Percentiles rank a stretch among this genome's conserved stretches.
phyloP scores from a whole-genome alignment of 2,113 vertebrate species.

The Chroicocephalus ridibundus region DNA sequence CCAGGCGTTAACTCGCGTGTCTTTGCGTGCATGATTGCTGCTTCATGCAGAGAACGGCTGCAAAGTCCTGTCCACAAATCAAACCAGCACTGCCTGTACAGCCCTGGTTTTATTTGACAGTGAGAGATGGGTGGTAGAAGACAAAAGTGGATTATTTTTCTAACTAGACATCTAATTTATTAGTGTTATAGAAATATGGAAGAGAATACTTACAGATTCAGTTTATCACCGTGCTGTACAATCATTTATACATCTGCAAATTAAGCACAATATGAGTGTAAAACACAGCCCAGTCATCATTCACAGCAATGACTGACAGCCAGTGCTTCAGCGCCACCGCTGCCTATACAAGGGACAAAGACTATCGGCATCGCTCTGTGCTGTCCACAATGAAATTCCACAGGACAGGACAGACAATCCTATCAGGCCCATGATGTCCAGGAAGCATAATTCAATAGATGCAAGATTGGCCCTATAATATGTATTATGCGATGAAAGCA shows the following conservation, averaged over 20 bases:
- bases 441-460: background rate
- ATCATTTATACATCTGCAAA: constrained; percentile 13
- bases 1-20: background rate
- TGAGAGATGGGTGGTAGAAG: background rate
- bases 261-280: background rate
- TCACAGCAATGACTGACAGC: background rate
- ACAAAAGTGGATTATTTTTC: background rate
- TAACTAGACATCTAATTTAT: constrained; percentile 25
- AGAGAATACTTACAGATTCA: background rate
- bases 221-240: background rate
- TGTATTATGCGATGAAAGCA: background rate
- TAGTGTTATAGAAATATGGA: background rate
- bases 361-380: background rate
- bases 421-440: background rate
- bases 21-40: background rate
- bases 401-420: background rate
- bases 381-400: background rate
- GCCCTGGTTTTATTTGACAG: background rate
- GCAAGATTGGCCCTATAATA: background rate
- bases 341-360: background rate
- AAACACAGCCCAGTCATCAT: background rate
- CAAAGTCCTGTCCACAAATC: constrained; percentile 3
- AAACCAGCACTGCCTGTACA: background rate
- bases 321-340: background rate
- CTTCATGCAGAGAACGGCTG: background rate